A percentile compares a stretch with the other conserved stretches of the same genome.
Evolutionary conservation across 2,113 vertebrate species (phyloP).

Genomic region (Channa argus): DNA sequence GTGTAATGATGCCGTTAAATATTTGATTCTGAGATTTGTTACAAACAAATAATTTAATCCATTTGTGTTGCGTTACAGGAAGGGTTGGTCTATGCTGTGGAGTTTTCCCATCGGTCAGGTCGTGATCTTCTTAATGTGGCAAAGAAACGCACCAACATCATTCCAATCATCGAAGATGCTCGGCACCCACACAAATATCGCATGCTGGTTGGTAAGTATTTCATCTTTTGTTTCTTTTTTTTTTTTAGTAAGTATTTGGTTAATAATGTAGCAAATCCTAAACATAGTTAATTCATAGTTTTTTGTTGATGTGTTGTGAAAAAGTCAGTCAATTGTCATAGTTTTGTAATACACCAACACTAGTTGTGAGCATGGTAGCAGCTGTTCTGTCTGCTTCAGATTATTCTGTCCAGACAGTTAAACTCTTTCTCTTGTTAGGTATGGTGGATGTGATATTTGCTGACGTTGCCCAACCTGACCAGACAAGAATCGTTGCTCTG

Average conservation of each 20-base stretch:
- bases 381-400: too few relatives aligned
- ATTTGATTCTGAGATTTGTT: too few relatives aligned
- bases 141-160: constrained; percentile 95
- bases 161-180: constrained; percentile 94
- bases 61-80: constrained; percentile 80
- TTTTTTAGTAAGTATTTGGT: too few relatives aligned
- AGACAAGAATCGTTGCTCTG: constrained; percentile 93
- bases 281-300: too few relatives aligned
- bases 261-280: too few relatives aligned
- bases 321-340: too few relatives aligned
- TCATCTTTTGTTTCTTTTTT: too few relatives aligned
- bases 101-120: constrained; percentile 94
- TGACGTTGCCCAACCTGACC: constrained; percentile 94
- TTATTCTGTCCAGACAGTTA: background rate
- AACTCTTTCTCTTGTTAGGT: constrained; percentile 72
- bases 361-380: too few relatives aligned
- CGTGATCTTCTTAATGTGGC: constrained; percentile 94
- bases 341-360: too few relatives aligned
- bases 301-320: too few relatives aligned
- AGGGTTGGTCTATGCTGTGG: constrained; percentile 93
- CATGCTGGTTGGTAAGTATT: constrained; percentile 90
- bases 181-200: constrained; percentile 95
- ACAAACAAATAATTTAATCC: too few relatives aligned
- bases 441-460: constrained; percentile 98
- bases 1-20: too few relatives aligned